Evolutionary conservation across 2,888 invertebrate species (phyloP), one percentile per base, ranked within the genome.

Genomic region (Drosophila birchii): DNA sequence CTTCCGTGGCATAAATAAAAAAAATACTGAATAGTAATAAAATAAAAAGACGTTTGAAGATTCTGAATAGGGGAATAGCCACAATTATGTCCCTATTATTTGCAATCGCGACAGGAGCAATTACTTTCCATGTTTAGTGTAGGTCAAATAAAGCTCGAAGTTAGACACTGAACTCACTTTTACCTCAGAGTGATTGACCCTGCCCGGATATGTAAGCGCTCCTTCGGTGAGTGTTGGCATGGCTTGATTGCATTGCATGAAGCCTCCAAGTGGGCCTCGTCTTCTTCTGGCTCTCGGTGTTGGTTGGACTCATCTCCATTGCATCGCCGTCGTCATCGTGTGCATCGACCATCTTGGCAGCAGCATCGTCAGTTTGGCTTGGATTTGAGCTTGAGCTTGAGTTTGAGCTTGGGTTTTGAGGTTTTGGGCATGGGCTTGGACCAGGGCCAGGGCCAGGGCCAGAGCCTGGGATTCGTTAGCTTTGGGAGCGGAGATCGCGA

Each of bases 261-360:
- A 66, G 78, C 68, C 70, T 47, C 26, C 39, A 26, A 29, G 23
- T 47, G 29, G 45, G 39, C 38, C 64, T 51, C 20, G 47, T 32
- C 73, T 64, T 61, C 51, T 56, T 57, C 73, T 72, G 68, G 58
- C 39, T 38, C 49, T 57, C 64, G 34, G 56, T 60, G 38, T 53
- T 56, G 59, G 38, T 53, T 56, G 59, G 45, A 36, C 58, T 76
- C 78, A 61, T 58, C 73, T 43, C 51, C 64, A 64, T 64, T 58
- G 41, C 51, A 61, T 75, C 67, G 18, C 55, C 67, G 45, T 75
- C 75, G 39, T 61, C 68, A 62, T 63, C 69, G 54, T 61, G 57
- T 75, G 77, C 85, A 72, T 54, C 85, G 89, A 88, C 87, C 89
- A 88, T 86, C 87, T 88, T 85, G 86, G 81, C 87, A 79, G 86